Evolutionary conservation across 1,140 invertebrate species (phyloP).

Genomic region (Drosophila fuyamai): DNA sequence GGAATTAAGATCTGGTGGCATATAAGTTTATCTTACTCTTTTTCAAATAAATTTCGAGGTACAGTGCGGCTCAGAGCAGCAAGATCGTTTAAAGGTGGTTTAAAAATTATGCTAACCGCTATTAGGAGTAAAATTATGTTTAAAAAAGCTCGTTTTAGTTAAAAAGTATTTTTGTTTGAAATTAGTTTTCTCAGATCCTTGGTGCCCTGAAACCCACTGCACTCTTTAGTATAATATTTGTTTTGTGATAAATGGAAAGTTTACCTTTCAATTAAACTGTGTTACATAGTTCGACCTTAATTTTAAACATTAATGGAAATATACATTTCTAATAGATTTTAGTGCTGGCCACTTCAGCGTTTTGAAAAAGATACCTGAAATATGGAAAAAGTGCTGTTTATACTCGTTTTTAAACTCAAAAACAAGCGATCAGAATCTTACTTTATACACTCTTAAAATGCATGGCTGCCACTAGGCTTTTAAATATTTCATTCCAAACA

Average conservation of each 20-base stretch:
- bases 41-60: constrained; percentile 7
- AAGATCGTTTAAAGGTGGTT: neutral
- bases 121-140: constrained; percentile 6
- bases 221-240: neutral
- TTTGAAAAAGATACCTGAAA: no score
- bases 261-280: neutral
- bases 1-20: neutral
- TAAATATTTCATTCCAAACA: no score
- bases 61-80: constrained; percentile 12
- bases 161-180: constrained; percentile 19
- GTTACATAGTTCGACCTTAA: no score
- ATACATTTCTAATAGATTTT: no score
- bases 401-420: no score
- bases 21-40: constrained; percentile 15
- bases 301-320: no score
- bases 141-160: constrained; percentile 37
- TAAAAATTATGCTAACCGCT: constrained; percentile 7
- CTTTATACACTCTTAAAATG: no score
- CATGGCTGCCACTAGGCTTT: no score
- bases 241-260: constrained; percentile 27
- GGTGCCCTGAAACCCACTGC: constrained; percentile 16
- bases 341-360: no score
- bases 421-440: no score
- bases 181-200: neutral
- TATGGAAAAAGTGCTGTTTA: no score